Percentiles rank a stretch among this genome's conserved stretches.
These are phyloP conservation scores for Montipora foliosa DNA, from an alignment of 64 coral and sea anemone species.

Conservation along the genomic window DNA sequence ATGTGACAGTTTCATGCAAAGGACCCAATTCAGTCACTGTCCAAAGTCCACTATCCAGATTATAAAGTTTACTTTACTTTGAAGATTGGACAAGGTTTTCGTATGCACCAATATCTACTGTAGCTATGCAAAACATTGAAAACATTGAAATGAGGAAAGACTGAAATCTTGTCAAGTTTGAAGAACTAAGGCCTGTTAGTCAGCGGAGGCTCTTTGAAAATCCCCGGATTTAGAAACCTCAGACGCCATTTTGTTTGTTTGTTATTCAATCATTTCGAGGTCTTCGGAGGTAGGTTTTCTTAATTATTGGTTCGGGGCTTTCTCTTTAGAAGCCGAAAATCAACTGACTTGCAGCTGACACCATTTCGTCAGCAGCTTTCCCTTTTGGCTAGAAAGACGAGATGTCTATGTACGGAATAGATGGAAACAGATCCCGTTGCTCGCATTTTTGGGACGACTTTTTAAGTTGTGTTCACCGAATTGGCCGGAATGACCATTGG, in stretches of 20 bases:
- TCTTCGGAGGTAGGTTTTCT: background rate
- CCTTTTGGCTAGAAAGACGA: background rate
- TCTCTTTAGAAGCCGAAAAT: background rate
- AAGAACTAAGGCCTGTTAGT: too few relatives aligned
- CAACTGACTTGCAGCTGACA: background rate
- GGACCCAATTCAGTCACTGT: too few relatives aligned
- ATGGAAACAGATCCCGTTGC: constrained; percentile 83
- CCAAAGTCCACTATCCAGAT: too few relatives aligned
- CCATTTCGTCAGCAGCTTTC: background rate
- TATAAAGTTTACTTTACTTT: too few relatives aligned
- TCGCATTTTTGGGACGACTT: constrained; percentile 92
- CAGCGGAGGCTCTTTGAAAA: background rate
- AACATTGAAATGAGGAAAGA: too few relatives aligned
- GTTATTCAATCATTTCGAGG: background rate
- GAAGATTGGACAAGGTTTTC: too few relatives aligned
- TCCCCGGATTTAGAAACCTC: background rate
- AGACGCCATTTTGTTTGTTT: constrained; percentile 16
- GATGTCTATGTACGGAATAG: constrained; percentile 77
- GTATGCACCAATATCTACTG: too few relatives aligned
- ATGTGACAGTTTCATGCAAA: too few relatives aligned
- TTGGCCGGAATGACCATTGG: constrained; percentile 80
- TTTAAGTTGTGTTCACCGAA: constrained; percentile 57
- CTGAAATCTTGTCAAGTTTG: too few relatives aligned
- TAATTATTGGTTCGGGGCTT: background rate
- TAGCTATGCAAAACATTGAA: too few relatives aligned